phyloP scores from a whole-genome alignment of 2,888 invertebrate species.

The Phyllotreta cruciferae region DNA sequence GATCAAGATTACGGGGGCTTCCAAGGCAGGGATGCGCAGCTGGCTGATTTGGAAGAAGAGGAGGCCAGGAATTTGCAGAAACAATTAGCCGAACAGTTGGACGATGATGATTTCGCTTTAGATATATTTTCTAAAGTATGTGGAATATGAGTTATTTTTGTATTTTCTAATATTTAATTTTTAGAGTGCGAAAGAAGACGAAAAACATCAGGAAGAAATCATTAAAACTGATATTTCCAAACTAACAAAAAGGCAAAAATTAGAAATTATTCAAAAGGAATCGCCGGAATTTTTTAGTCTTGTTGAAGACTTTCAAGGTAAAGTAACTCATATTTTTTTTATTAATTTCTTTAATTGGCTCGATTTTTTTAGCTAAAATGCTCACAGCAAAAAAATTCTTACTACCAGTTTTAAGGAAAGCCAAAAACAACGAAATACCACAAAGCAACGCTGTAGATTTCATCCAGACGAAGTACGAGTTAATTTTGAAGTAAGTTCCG shows the following conservation, averaged over 20 bases:
- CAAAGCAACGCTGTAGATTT: constrained; percentile 73
- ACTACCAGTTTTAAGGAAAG: constrained; percentile 71
- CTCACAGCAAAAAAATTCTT: constrained; percentile 71
- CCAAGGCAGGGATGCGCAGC: constrained; percentile 71
- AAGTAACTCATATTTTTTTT: constrained; percentile 3
- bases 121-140: constrained; percentile 42
- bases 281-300: constrained; percentile 86
- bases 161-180: constrained; percentile 20
- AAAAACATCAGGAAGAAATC: constrained; percentile 62
- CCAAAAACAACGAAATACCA: constrained; percentile 69
- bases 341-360: constrained; percentile 1
- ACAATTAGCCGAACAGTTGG: constrained; percentile 76
- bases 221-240: constrained; percentile 80
- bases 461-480: constrained; percentile 64
- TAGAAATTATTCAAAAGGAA: constrained; percentile 80
- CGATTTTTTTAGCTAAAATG: constrained; percentile 57
- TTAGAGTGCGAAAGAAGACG: constrained; percentile 52
- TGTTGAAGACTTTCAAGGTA: constrained; percentile 79
- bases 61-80: constrained; percentile 84
- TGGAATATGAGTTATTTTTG: constrained; percentile 5
- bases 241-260: constrained; percentile 77
- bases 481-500: constrained; percentile 62
- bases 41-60: constrained; percentile 81
- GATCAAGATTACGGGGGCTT: constrained; percentile 83
- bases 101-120: constrained; percentile 67